Percentiles rank a stretch among this genome's conserved stretches.
Conservation (phyloP, 2,797 vertebrate species). For the Xenentodon cancila region DNA sequence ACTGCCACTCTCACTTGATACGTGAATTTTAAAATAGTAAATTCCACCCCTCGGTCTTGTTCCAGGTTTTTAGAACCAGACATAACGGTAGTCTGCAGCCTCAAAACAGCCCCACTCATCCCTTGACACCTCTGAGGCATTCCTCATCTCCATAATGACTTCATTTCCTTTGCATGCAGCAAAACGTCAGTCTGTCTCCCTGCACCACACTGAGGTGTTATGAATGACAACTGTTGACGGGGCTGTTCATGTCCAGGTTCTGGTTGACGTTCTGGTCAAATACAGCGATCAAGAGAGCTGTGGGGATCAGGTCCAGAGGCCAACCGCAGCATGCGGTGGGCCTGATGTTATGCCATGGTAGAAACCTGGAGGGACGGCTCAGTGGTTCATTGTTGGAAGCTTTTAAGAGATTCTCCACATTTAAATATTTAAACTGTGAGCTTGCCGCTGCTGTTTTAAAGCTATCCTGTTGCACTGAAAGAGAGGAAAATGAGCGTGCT, state of each 20-base stretch:
- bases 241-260: constrained; percentile 61
- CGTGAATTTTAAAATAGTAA: constrained; percentile 51
- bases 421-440: constrained; percentile 68
- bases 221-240: constrained; percentile 48
- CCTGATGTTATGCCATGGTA: constrained; percentile 28
- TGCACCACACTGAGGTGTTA: constrained; percentile 43
- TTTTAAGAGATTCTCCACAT: constrained; percentile 54
- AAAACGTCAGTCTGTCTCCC: constrained; percentile 32
- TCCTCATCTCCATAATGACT: constrained; percentile 57
- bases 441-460: constrained; percentile 37
- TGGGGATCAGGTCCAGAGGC: constrained; percentile 32
- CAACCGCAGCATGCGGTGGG: constrained; percentile 27
- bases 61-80: constrained; percentile 22
- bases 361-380: constrained; percentile 37
- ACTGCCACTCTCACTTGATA: constrained; percentile 16
- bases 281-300: constrained; percentile 29
- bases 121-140: constrained; percentile 21
- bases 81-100: constrained; percentile 39
- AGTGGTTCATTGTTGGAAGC: constrained; percentile 34
- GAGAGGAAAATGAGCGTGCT: constrained; percentile 9
- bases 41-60: constrained; percentile 22
- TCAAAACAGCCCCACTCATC: background rate
- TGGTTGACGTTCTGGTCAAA: constrained; percentile 49
- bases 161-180: constrained; percentile 54
- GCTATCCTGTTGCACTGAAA: constrained; percentile 28